Evolutionary conservation across 2,888 invertebrate species (phyloP), one percentile per base, ranked within the genome.

Genomic region (Chrysolina americana): DNA sequence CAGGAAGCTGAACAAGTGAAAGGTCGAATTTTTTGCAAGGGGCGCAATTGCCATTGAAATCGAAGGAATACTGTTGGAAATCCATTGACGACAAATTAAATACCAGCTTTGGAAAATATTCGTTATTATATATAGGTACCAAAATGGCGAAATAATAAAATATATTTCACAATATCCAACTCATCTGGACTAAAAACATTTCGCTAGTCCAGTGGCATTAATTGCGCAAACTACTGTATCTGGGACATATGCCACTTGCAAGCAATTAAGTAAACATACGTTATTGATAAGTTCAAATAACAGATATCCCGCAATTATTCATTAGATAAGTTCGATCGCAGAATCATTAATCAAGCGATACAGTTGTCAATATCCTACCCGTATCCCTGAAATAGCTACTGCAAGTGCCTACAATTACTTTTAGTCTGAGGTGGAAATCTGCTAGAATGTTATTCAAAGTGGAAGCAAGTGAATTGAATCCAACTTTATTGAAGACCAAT

Each of bases 261-360:
- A 72, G 70, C 76, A 73, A 76, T 76, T 73, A 73, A 76, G 63
- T 53, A 50, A 70, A 73, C 72, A 71, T 68, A 75, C 68, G 64
- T 68, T 74, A 70, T 70, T 70, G 74, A 74, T 74, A 74, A 74
- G 64, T 68, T 63, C 48, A 48, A 73, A 73, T 68, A 68, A 68
- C 68, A 65, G 44, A 70, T 70, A 65, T 41, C 53, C 62, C 19
- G 44, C 56, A 72, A 68, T 68, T 68, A 72, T 72, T 68, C 72
- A 50, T 62, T 68, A 72, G 72, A 72, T 72, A 72, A 68, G 48
- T 68, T 65, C 48, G 50, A 72, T 68, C 72, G 59, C 41, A 21
- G 23, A 62, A 72, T 72, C 68, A 53, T 72, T 72, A 50, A 72
- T 72, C 68, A 68, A 41, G 44, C 56, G 71, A 72, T 72, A 72